These are phyloP conservation scores for Callyntrura guangdongensis DNA, from an alignment of 2,888 invertebrate species.

Conservation along the genomic window DNA sequence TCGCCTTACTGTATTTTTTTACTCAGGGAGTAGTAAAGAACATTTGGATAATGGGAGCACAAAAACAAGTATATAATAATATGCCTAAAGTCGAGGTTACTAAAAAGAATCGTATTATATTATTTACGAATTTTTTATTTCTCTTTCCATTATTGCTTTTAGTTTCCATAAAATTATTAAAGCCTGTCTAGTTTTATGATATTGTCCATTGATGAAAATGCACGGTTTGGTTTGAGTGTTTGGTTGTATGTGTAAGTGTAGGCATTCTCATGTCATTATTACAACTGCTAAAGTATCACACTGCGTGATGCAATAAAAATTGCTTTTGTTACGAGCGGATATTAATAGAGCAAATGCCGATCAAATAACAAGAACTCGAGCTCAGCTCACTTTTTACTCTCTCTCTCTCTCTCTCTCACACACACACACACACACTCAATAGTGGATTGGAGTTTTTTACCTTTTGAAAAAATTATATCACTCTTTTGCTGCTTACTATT, in stretches of 20 bases:
- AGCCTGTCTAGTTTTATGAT: constrained; percentile 50
- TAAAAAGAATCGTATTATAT: constrained; percentile 27
- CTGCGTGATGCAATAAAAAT: constrained; percentile 47
- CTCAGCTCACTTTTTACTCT: not conserved
- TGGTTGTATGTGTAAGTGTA: not conserved
- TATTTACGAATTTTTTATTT: not conserved
- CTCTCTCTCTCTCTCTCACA: too few species aligned
- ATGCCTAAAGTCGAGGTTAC: not conserved
- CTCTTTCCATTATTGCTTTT: constrained; percentile 32
- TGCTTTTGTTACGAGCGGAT: constrained; percentile 25
- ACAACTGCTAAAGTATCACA: constrained; percentile 27
- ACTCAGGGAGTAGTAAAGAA: not conserved
- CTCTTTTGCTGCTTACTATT: constrained; percentile 25
- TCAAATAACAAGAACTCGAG: not conserved
- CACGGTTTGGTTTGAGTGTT: not conserved
- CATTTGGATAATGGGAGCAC: constrained; percentile 20
- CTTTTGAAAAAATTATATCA: constrained; percentile 22
- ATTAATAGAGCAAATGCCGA: constrained; percentile 6
- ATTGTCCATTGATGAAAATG: constrained; percentile 35
- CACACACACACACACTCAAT: too few species aligned
- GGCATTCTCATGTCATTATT: not conserved
- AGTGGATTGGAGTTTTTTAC: constrained; percentile 5
- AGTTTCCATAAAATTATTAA: constrained; percentile 55
- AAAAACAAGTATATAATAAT: not conserved
- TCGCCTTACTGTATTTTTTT: not conserved